Base-by-base conservation (phyloP, 2,797 vertebrate species). In the Sebastes jordani region DNA sequence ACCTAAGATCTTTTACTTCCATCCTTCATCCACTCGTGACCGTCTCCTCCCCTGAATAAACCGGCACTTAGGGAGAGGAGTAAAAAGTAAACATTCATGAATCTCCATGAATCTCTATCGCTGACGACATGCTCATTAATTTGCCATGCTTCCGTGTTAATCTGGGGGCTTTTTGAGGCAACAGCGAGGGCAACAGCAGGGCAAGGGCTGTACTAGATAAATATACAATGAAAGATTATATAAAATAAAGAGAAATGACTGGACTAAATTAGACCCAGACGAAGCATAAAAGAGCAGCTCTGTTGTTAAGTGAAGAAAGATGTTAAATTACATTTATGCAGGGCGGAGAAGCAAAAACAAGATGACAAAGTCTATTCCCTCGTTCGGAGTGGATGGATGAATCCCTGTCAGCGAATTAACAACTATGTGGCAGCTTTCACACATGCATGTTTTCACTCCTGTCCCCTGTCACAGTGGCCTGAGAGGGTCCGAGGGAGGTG, bases 331-430 rank as follows among this genome's bases (percentile, higher is more conserved):
- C 10, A 38, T 84, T 71, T 79, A 38, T 52, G 73, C 11, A 42
- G 22, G 66, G 49, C 38, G 49, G 29, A 52, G 11, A 71, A 34
- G 71, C 38, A 71, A 78, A 79, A 79, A 67, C 49, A 78, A 74
- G 30, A 77, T 74, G 87, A 77, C 87, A 86, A 70, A 76, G 42
- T 81, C 6, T 20, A 32, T 80, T 71, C 61, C 56, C 10, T 49
- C 11, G 0, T 69, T 82, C 42, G 25, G 55, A 71, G 67, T 67
- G 42, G 74, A 81, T 29, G 68, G 83, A 77, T 77, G 69, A 85
- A 87, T 71, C 34, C 78, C 88, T 71, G 60, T 89, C 82, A 80
- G 82, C 83, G 81, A 88, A 91, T 93, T 88, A 88, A 78, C 89
- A 89, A 73, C 74, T 78, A 63, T 25, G 58, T 81, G 81, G 62